A percentile compares a stretch with the other conserved stretches of the same genome.
Conservation (phyloP, 2,797 vertebrate species). For the Chelidonichthys spinosus region DNA sequence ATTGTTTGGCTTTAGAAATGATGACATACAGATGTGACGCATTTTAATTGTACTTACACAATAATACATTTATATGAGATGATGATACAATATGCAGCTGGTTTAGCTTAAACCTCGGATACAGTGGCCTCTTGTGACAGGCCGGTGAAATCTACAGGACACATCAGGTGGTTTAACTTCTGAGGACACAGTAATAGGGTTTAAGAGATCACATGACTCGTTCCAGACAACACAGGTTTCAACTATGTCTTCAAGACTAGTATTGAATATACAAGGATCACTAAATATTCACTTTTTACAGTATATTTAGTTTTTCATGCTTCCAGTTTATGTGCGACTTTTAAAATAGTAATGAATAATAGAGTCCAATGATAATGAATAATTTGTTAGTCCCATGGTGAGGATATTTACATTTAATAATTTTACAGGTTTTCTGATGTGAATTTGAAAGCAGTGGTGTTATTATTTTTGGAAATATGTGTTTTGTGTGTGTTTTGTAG, state of each 20-base stretch:
- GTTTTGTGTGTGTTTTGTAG: background rate
- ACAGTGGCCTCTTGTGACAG: conserved; percentile 43
- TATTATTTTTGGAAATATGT: background rate
- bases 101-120: conserved; percentile 7
- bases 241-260: background rate
- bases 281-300: background rate
- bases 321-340: background rate
- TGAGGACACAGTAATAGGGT: background rate
- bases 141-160: conserved; percentile 6
- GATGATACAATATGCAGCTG: background rate
- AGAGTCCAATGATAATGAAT: background rate
- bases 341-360: too few species aligned
- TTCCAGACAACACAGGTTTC: background rate
- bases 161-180: background rate
- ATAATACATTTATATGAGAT: background rate
- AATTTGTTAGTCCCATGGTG: background rate
- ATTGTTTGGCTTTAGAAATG: background rate
- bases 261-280: background rate
- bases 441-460: too few species aligned
- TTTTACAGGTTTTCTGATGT: background rate
- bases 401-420: background rate
- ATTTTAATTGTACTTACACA: background rate
- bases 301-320: background rate
- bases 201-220: background rate
- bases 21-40: background rate